A percentile compares a stretch with the other conserved stretches of the same genome.
phyloP scores from a whole-genome alignment of 2,113 vertebrate species.

The Recurvirostra avosetta region DNA sequence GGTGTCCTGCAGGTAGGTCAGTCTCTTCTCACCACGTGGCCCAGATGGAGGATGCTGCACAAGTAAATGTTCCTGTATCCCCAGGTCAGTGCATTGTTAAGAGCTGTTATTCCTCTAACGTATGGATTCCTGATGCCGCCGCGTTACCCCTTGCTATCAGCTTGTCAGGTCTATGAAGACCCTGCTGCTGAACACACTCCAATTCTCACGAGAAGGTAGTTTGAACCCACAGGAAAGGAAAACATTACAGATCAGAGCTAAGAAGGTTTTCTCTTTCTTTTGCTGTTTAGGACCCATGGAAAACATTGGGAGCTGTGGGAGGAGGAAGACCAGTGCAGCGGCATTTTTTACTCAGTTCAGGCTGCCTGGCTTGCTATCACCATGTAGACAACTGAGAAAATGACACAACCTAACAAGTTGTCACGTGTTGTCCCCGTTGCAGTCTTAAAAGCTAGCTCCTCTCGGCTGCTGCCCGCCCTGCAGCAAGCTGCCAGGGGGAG shows the following conservation, averaged over 20 bases:
- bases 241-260: not conserved
- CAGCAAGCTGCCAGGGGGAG: not conserved
- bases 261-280: not conserved
- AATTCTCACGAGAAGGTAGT: not conserved
- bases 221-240: not conserved
- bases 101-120: rapidly evolving
- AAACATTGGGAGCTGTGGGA: not conserved
- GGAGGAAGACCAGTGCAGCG: not conserved
- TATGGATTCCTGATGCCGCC: not conserved
- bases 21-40: rapidly evolving
- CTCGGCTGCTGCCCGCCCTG: not conserved
- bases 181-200: not conserved
- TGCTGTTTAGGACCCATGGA: not conserved
- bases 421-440: no score
- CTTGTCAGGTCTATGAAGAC: not conserved
- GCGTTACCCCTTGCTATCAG: not conserved
- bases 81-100: not conserved
- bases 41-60: not conserved
- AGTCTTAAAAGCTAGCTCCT: not conserved
- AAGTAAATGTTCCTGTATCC: not conserved
- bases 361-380: not conserved
- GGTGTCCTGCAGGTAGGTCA: not conserved
- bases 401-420: not conserved
- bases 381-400: not conserved
- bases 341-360: not conserved